Conservation (phyloP, 1,140 invertebrate species). For the Hypothenemus hampei region DNA sequence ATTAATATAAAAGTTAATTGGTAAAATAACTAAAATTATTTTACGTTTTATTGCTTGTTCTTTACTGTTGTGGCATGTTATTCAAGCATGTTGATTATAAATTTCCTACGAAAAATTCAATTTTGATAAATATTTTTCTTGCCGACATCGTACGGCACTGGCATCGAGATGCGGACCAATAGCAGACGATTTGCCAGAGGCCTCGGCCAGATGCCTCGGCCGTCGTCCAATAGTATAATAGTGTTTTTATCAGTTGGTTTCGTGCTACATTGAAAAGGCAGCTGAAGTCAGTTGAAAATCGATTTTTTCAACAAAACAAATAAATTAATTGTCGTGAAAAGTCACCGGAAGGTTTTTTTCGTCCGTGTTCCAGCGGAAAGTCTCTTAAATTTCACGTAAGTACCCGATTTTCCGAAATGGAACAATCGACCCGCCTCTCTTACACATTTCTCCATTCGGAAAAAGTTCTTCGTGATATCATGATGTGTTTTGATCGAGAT, state of each 20-base stretch:
- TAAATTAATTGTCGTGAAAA: conserved; percentile 35
- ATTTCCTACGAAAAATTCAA: too few relatives aligned
- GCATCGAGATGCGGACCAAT: conserved; percentile 28
- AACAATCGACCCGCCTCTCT: not conserved
- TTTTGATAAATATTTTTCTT: too few relatives aligned
- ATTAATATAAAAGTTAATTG: conserved; percentile 35
- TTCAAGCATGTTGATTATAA: too few relatives aligned
- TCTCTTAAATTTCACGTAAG: conserved; percentile 44
- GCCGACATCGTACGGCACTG: too few relatives aligned
- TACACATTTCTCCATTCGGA: not conserved
- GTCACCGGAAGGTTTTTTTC: conserved; percentile 32
- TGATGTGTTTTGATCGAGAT: conserved; percentile 28
- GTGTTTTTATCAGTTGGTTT: conserved; percentile 36
- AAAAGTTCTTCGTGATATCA: conserved; percentile 25
- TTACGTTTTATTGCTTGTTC: too few relatives aligned
- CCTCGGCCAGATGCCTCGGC: conserved; percentile 43
- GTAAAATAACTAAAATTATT: too few relatives aligned
- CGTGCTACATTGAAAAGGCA: conserved; percentile 26
- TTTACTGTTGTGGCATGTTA: too few relatives aligned
- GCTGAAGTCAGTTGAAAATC: conserved; percentile 35
- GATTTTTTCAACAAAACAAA: conserved; percentile 38
- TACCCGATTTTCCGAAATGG: conserved; percentile 15
- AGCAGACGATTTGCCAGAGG: conserved; percentile 35
- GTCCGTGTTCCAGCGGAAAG: conserved; percentile 24
- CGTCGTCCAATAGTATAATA: conserved; percentile 33